Evolutionary conservation across 1,140 invertebrate species (phyloP).

Genomic region (Lethrus apterus): DNA sequence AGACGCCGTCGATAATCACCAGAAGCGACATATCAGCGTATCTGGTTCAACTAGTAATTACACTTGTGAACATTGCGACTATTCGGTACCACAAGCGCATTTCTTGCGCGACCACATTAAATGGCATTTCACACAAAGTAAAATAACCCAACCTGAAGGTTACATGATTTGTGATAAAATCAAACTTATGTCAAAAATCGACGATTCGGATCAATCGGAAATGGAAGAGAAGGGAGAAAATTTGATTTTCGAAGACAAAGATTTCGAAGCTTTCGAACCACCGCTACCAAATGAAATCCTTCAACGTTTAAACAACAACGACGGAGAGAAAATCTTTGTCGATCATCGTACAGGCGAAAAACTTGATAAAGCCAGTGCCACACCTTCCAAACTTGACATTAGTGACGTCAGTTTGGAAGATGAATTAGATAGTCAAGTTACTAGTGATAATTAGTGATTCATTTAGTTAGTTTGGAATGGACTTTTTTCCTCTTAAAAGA

Average conservation of each 20-base stretch:
- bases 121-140: constrained; percentile 61
- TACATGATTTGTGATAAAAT: constrained; percentile 51
- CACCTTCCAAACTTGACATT: constrained; percentile 12
- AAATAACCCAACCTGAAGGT: constrained; percentile 52
- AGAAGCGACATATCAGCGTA: constrained; percentile 58
- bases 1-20: constrained; percentile 68
- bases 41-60: constrained; percentile 51
- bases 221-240: constrained; percentile 34
- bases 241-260: constrained; percentile 40
- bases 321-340: constrained; percentile 46
- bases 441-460: constrained; percentile 37
- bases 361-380: constrained; percentile 19
- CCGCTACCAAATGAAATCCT: constrained; percentile 23
- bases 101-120: constrained; percentile 73
- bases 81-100: constrained; percentile 68
- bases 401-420: constrained; percentile 14
- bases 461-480: constrained; percentile 8
- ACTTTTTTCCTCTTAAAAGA: constrained; percentile 14
- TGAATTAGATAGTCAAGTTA: constrained; percentile 34
- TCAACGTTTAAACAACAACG: constrained; percentile 35
- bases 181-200: constrained; percentile 40
- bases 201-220: constrained; percentile 32
- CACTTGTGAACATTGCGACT: constrained; percentile 77
- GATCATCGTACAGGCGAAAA: constrained; percentile 50
- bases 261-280: constrained; percentile 26